Base-by-base conservation (phyloP, 2,113 vertebrate genomes). In the Lynx canadensis region DNA sequence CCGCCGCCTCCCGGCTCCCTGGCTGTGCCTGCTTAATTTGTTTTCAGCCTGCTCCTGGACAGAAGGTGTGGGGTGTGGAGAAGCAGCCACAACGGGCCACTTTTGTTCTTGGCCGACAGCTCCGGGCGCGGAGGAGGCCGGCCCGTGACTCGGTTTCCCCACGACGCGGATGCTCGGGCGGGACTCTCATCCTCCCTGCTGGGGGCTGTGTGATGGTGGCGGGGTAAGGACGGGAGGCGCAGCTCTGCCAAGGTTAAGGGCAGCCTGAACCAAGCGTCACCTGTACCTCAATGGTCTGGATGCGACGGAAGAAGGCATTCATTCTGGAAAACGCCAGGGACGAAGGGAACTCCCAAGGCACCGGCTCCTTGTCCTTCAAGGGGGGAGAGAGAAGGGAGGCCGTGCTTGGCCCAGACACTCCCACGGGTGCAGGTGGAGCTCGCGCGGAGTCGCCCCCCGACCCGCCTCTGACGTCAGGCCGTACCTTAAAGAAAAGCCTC, bases 261-360 rank as follows among this genome's bases (percentile, higher is more conserved):
- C 36, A 1, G 55, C 16, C n/a, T 33, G 36, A 16, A 1, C 33
- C 18, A 8, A 4, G 2, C 6, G 5, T 11, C 5, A 0, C 18
- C 38, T 45, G 88, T 98, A 99, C 99, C 99, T 99, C 97, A 0
- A 99, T 98, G 60, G 41, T 98, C 94, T 95, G 97, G 76, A 99
- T 36, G 2, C 98, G 98, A 6, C 29, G 94, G 92, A 99, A 91
- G 98, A 99, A 99, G 86, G 96, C 19, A 0, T 99, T 98, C 83
- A 98, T 98, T 38, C 98, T 98, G 88, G 91, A 68, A 84, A 99
- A 99, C 4, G 98, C 80, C 0, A 99, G 96, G 0, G 92, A 74
- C 0, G 98, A 98, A 0, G 99, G 98, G 48, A 99, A 99, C 11
- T 99, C 98, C 98, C 99, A 99, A 19, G 84, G 90, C 74, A 98